A percentile compares a stretch with the other conserved stretches of the same genome.
Evolutionary conservation across 2,888 invertebrate genomes (phyloP).

Genomic region (Candidula unifasciata): DNA sequence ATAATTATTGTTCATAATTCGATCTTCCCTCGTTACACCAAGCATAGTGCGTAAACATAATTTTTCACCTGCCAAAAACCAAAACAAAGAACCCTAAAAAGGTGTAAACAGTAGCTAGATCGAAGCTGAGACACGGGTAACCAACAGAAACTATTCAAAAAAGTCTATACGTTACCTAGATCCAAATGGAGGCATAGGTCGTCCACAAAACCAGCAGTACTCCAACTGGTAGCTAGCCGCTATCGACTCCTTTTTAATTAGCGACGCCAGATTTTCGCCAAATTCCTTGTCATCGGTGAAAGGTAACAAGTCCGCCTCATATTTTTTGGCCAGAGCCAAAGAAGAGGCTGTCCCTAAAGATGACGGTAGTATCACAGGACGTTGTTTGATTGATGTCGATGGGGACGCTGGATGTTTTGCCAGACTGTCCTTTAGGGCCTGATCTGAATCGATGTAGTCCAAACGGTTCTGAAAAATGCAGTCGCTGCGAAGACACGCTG

Average conservation of each 20-base stretch:
- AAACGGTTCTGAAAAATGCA: conserved; percentile 37
- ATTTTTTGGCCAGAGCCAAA: neutral
- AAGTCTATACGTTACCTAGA: conserved; percentile 24
- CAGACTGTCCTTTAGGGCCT: conserved; percentile 17
- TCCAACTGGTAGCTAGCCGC: conserved; percentile 69
- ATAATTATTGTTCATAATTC: too few relatives aligned
- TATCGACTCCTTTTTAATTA: conserved; percentile 61
- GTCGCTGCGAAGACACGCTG: conserved; percentile 37
- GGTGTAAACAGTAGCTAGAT: neutral
- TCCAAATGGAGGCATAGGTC: conserved; percentile 66
- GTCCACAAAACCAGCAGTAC: conserved; percentile 72
- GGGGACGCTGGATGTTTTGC: conserved; percentile 5
- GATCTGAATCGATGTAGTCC: conserved; percentile 23
- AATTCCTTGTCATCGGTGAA: neutral
- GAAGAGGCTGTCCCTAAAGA: neutral
- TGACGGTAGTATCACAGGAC: neutral
- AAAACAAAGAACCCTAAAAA: too few relatives aligned
- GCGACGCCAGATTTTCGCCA: conserved; percentile 56
- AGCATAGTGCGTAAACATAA: too few relatives aligned
- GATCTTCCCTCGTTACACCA: too few relatives aligned
- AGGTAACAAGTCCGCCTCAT: neutral
- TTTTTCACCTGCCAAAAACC: too few relatives aligned
- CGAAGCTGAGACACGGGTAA: neutral
- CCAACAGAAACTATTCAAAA: neutral
- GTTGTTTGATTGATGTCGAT: conserved; percentile 1